Conservation (phyloP, 2,113 vertebrate genomes). For the Nesogale talazaci region DNA sequence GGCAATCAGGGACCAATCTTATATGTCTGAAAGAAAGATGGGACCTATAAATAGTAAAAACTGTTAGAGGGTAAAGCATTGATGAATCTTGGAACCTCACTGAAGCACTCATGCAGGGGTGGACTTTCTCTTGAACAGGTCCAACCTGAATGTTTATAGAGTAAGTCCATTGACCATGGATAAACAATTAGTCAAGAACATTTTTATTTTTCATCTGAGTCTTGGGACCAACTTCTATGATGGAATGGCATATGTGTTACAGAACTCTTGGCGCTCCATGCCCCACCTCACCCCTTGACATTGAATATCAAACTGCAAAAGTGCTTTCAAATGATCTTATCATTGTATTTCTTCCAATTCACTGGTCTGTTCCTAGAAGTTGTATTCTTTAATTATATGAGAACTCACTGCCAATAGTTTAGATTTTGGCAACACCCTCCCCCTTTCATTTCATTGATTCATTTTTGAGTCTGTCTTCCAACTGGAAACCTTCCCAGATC, state of each 20-base stretch:
- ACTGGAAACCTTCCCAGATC: conserved; percentile 35
- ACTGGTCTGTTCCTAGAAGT: conserved; percentile 17
- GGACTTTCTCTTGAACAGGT: neutral
- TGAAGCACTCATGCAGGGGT: no score
- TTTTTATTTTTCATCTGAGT: neutral
- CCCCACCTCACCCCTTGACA: conserved; percentile 30
- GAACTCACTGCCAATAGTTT: neutral
- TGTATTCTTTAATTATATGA: neutral
- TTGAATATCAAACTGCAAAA: conserved; percentile 25
- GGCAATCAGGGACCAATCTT: neutral
- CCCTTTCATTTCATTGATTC: neutral
- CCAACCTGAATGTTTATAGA: neutral
- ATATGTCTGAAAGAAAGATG: neutral
- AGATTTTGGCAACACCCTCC: neutral
- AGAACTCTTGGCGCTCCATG: neutral
- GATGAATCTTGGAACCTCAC: neutral
- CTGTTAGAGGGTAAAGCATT: neutral
- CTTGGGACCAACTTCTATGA: conserved; percentile 21
- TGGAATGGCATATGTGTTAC: conserved; percentile 48
- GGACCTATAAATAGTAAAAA: neutral
- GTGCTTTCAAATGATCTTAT: neutral
- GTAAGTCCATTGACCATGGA: neutral
- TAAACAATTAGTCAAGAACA: conserved; percentile 35
- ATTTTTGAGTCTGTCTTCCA: neutral
- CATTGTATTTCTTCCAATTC: conserved; percentile 1